These are phyloP conservation scores for Vombatus ursinus DNA, from an alignment of 2,113 vertebrate species.

Conservation along the genomic window DNA sequence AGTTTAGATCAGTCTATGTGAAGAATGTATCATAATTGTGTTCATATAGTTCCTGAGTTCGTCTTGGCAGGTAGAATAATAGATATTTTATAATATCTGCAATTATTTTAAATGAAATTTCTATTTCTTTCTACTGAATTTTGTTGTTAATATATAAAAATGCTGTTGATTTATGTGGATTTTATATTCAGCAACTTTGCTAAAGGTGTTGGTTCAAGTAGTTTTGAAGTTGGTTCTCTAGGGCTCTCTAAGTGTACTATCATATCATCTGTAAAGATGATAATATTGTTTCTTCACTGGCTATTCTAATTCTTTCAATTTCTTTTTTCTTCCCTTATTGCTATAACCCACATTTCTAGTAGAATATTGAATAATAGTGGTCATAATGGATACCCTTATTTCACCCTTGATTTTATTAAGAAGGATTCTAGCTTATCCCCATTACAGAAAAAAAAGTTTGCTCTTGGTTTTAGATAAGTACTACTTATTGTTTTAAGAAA, in stretches of 20 bases:
- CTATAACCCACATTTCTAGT: background rate
- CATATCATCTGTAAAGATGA: background rate
- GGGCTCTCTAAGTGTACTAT: background rate
- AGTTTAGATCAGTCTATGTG: too few species aligned
- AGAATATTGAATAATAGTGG: background rate
- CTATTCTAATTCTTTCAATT: background rate
- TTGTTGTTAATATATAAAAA: background rate
- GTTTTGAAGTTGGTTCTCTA: background rate
- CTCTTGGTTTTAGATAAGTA: background rate
- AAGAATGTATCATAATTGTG: background rate
- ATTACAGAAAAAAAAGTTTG: background rate
- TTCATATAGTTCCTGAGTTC: background rate
- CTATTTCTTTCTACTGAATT: background rate
- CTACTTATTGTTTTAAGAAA: background rate
- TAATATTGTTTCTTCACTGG: background rate
- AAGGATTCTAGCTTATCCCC: background rate
- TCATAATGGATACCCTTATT: background rate
- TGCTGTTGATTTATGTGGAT: background rate
- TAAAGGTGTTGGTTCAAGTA: background rate
- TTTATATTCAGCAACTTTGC: background rate
- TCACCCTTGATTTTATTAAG: background rate
- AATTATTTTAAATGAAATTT: too few species aligned
- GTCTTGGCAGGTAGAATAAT: background rate
- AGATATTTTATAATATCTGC: background rate
- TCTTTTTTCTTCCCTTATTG: too few species aligned